These are phyloP conservation scores for Halcyon chelicuti DNA, from an alignment of 2,797 vertebrate genomes.

Conservation along the genomic window DNA sequence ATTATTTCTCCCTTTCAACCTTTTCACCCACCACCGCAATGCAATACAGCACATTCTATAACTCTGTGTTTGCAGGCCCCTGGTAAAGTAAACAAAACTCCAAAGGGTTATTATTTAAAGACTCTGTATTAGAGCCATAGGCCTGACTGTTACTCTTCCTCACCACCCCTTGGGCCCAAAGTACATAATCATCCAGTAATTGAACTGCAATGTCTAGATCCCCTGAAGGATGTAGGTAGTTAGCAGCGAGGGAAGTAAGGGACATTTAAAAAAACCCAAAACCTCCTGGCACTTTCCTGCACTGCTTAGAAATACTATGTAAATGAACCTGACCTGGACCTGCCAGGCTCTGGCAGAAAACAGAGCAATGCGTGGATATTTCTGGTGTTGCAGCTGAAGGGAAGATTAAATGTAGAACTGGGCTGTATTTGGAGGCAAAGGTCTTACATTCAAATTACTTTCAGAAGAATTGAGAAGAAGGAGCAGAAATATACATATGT, in stretches of 20 bases:
- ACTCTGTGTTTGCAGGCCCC: not conserved
- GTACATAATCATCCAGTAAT: slow-evolving; percentile 75
- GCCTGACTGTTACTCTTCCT: slow-evolving; percentile 63
- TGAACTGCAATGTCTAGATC: slow-evolving; percentile 74
- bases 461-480: not conserved
- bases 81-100: slow-evolving; percentile 50
- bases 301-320: not conserved
- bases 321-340: slow-evolving; percentile 2
- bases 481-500: not conserved
- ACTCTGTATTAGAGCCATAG: not conserved
- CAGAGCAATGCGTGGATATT: not conserved
- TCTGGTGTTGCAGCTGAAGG: not conserved
- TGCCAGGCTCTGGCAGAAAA: not conserved
- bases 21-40: slow-evolving; percentile 26
- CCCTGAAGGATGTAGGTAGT: slow-evolving; percentile 82
- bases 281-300: slow-evolving; percentile 67
- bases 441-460: not conserved
- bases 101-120: slow-evolving; percentile 38
- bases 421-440: not conserved
- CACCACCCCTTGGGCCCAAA: slow-evolving; percentile 65
- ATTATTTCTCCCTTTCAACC: slow-evolving; percentile 62
- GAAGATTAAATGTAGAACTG: not conserved
- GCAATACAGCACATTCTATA: slow-evolving; percentile 16
- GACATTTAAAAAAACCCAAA: slow-evolving; percentile 42
- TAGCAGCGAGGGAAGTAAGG: slow-evolving; percentile 78